These are phyloP conservation scores for Heliconius congener DNA, from an alignment of 1,140 invertebrate species.

Conservation along the genomic window DNA sequence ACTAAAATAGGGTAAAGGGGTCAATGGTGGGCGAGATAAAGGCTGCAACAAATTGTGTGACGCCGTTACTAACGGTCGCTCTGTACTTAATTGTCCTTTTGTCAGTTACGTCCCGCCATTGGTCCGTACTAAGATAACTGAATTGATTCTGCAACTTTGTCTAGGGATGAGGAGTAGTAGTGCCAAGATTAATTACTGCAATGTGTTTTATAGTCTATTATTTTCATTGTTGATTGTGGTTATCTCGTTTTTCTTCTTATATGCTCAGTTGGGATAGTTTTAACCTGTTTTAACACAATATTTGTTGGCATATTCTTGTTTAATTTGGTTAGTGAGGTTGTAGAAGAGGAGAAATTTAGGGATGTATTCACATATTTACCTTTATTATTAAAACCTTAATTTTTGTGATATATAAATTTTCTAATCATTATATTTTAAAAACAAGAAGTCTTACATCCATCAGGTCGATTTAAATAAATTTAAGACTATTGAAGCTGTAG, in stretches of 20 bases:
- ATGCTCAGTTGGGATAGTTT: not conserved
- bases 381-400: too few relatives aligned
- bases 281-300: too few relatives aligned
- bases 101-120: constrained; percentile 65
- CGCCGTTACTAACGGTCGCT: constrained; percentile 71
- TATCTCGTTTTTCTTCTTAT: not conserved
- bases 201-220: constrained; percentile 41
- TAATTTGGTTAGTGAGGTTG: too few relatives aligned
- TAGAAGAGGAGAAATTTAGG: too few relatives aligned
- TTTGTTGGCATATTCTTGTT: too few relatives aligned
- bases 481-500: too few relatives aligned
- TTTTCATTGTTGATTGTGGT: not conserved
- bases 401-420: too few relatives aligned
- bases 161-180: constrained; percentile 13
- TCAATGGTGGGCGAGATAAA: constrained; percentile 76
- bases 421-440: too few relatives aligned
- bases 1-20: constrained; percentile 74
- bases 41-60: constrained; percentile 78
- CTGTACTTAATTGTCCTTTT: constrained; percentile 80
- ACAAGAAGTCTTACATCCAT: too few relatives aligned
- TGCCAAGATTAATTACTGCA: constrained; percentile 26
- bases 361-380: too few relatives aligned
- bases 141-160: constrained; percentile 51
- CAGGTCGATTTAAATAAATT: too few relatives aligned
- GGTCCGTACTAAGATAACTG: constrained; percentile 63